Evolutionary conservation across 1,140 invertebrate genomes (phyloP), one percentile per base, ranked within the genome.

Genomic region (Drosophila sturtevanti): DNA sequence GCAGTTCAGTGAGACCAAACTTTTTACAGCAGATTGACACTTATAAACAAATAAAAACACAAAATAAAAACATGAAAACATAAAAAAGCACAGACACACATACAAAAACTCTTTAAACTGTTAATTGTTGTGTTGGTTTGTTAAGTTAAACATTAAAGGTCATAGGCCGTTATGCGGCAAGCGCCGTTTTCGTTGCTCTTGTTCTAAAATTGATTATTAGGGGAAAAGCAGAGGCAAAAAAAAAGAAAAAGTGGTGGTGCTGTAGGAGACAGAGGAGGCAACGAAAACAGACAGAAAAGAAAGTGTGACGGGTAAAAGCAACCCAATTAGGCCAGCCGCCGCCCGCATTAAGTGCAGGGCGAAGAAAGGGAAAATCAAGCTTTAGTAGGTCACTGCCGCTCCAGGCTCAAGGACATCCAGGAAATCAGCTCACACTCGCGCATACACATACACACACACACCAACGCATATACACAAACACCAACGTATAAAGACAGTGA

Each of bases 231-330:
- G 18, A 48, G 41, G 16, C 41, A 48, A 48, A 10, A 48, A 18
- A 21, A 48, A 41, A 14, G n/a, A 41, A 14, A 10, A 48, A 11
- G 41, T 48, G 14, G 41, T 4, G 41, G 16, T 10, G 16, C 16
- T 48, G 18, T 16, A 21, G 41, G 41, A 48, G 5, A 48, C 41
- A 48, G 41, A 10, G 41, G 41, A 48, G 63, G 72, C 38, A 18
- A 54, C 41, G 62, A 44, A 44, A 73, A 74, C 14, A 24, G 55
- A 54, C n/a, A 76, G 76, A 71, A 77, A 87, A 86, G 81, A 86
- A 86, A 86, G 81, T 87, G 51, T 70, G 87, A 81, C 71, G 75
- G 18, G 60, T 48, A 21, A 21, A 63, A 55, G 67, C 69, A 74
- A 86, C 73, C 67, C 65, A 86, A 78, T 76, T 81, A 62, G 63